Evolutionary conservation across 2,797 vertebrate species (phyloP).

Genomic region (Propithecus perrieri): DNA sequence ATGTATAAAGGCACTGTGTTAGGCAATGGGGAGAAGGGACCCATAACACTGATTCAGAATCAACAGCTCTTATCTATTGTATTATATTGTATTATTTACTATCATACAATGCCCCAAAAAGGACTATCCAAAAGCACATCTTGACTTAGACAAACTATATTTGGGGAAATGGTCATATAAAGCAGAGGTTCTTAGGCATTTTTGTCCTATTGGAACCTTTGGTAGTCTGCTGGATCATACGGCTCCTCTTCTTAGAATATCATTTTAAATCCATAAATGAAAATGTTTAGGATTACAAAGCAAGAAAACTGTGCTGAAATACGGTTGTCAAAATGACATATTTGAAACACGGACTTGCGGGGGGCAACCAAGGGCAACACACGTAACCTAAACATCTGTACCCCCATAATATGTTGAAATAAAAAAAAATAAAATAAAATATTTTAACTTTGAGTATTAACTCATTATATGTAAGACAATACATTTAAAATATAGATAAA

Average conservation of each 20-base stretch:
- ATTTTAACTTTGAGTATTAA: conserved; percentile 1
- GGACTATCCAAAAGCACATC: background rate
- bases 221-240: background rate
- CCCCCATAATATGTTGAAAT: no score
- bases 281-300: background rate
- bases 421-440: no score
- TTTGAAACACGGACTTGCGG: no score
- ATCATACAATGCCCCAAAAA: background rate
- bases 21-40: background rate
- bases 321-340: background rate
- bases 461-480: background rate
- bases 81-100: background rate
- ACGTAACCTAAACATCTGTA: no score
- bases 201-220: background rate
- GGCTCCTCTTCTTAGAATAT: background rate
- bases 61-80: background rate
- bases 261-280: conserved; percentile 20
- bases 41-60: background rate
- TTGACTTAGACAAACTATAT: background rate
- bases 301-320: background rate
- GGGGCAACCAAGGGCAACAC: no score
- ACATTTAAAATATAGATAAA: background rate
- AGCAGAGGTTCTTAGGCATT: background rate
- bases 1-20: background rate
- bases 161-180: background rate